Evolutionary conservation across 2,113 vertebrate genomes (phyloP).

Genomic region (Cyprinus carpio): DNA sequence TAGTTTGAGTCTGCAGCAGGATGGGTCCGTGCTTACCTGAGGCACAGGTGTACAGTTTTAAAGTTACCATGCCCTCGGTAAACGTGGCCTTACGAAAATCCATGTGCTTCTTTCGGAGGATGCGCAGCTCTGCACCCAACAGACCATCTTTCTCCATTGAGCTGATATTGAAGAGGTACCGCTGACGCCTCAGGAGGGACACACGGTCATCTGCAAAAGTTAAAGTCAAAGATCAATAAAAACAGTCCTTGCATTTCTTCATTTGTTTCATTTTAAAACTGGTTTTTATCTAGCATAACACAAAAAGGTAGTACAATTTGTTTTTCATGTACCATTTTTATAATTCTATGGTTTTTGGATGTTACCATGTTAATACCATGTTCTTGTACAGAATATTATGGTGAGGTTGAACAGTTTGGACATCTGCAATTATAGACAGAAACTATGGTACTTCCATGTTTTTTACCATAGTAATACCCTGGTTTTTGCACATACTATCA

Average conservation of each 20-base stretch:
- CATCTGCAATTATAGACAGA: background rate
- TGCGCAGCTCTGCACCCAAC: constrained; percentile 90
- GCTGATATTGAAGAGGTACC: constrained; percentile 93
- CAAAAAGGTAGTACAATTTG: no score
- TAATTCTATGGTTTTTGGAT: no score
- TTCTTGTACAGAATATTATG: no score
- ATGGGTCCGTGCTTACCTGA: constrained; percentile 79
- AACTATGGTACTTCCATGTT: background rate
- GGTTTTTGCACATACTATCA: background rate
- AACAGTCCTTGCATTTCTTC: background rate
- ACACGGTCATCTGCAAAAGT: constrained; percentile 82
- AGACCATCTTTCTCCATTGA: constrained; percentile 92
- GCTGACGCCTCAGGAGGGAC: constrained; percentile 84
- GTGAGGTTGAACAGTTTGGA: background rate
- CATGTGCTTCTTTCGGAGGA: constrained; percentile 83
- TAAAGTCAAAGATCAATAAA: constrained; percentile 24
- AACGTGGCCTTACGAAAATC: constrained; percentile 76
- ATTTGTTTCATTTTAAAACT: background rate
- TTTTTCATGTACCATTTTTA: no score
- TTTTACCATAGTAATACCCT: background rate
- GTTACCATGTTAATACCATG: no score
- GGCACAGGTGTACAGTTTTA: constrained; percentile 88
- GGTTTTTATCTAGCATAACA: background rate
- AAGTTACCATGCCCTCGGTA: constrained; percentile 72
- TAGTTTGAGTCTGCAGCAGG: constrained; percentile 80